Evolutionary conservation across 2,113 vertebrate genomes (phyloP), one percentile per base, ranked within the genome.

Genomic region (Turdus rufiventris): DNA sequence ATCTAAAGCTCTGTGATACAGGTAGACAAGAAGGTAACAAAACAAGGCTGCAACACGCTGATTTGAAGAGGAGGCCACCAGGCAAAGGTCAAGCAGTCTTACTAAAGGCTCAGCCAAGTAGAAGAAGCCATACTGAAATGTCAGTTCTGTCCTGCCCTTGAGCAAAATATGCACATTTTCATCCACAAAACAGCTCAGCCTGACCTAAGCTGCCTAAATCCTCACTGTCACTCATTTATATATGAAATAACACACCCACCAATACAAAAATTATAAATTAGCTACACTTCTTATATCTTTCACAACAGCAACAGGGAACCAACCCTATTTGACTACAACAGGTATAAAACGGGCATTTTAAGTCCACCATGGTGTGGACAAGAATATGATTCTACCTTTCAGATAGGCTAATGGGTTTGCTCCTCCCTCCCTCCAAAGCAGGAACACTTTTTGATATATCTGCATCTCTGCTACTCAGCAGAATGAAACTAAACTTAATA

Each of bases 51-150:
- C n/a, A 53, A 81, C 13, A 60, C 18, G 19, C 38, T 60, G n/a
- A 53, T 19, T 47, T 47, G 25, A 40, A 67, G 54, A 75, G n/a
- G 4, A 31, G 14, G 62, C 25, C 34, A 34, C 14, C 14, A 48
- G 20, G 14, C 0, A 0, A 75, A 82, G 47, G 47, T 54, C 54
- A 61, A 61, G 54, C 54, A 74, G 54, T 24, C 14, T 60, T 47
- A 40, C 14, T n/a, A 51, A 53, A 8, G 45, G 38, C 45, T 53
- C 43, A 43, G 33, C 24, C 17, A 13, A 11, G 16, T 8, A 5
- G 33, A 65, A 62, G 36, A 33, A n/a, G 36, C 0, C 0, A 71
- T 8, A n/a, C 6, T 18, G 24, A 63, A 43, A 13, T n/a, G 24
- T 26, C 19, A n/a, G 14, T 25, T 83, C 14, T 33, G 15, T 57